Base-by-base conservation (phyloP, 1,140 invertebrate species). In the Ganaspis sp. region DNA sequence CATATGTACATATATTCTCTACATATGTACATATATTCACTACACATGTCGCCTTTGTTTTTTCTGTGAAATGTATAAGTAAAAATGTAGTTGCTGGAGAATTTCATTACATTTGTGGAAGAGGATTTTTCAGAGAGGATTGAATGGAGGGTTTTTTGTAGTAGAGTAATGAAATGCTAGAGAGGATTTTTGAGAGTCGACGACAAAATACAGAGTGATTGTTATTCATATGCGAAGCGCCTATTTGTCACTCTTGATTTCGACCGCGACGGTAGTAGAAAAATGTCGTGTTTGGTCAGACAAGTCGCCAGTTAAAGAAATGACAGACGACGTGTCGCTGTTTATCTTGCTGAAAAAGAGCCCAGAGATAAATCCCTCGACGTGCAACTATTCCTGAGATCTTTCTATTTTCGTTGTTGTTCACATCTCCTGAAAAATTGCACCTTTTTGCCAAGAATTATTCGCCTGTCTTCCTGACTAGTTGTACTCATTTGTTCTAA, bases 341-440 rank as follows among this genome's bases (percentile, higher is more conserved):
- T 64, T 64, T 64, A 64, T 64, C 58, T 64, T 64, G 58, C 58
- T 64, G 58, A 64, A 64, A 64, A 64, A 64, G 58, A 64, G 58
- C 58, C 58, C 26, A 64, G 58, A 64, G 58, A 64, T 64, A 64
- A 64, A 64, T 64, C 26, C 58, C 29, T 34, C 3, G 26, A 64
- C 45, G 45, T 49, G 45, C n/a, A 29, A 64, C 58, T 64, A 64
- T 64, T 29, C 23, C 12, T 34, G 58, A 29, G 26, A 64, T 64
- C 58, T 64, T 34, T 29, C 58, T 64, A 29, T 64, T 64, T 64
- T 64, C 26, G 21, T 64, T 64, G 23, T 64, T 64, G 21, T 64
- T 29, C 21, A 64, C 58, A 64, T 64, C 12, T 26, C 58, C 11
- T 64, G 58, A 64, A 64, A 64, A 64, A 64, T 64, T 64, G 29